phyloP scores from a whole-genome alignment of 2,888 invertebrate species.

The Tetramorium bicarinatum region DNA sequence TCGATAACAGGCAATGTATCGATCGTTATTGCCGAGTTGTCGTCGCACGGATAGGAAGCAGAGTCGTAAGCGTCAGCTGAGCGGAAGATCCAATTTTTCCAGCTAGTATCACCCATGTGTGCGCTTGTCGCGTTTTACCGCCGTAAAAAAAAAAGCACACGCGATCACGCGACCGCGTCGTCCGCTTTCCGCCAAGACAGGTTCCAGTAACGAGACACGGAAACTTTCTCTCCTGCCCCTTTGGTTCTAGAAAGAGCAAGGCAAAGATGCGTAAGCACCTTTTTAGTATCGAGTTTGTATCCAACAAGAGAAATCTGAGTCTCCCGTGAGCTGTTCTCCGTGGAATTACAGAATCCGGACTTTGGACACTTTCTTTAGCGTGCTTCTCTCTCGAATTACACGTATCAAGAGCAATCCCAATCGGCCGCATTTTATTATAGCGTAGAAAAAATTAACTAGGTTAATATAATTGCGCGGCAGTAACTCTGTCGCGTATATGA shows the following conservation, averaged over 20 bases:
- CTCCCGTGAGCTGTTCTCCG: neutral
- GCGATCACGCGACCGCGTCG: conserved; percentile 46
- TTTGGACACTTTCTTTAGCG: neutral
- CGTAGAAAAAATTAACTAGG: neutral
- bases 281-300: conserved; percentile 11
- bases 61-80: conserved; percentile 42
- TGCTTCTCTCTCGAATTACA: neutral
- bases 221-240: conserved; percentile 4
- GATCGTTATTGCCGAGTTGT: conserved; percentile 49
- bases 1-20: conserved; percentile 56
- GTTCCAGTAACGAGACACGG: conserved; percentile 24
- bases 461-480: neutral
- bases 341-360: neutral
- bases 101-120: conserved; percentile 49
- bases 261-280: conserved; percentile 2
- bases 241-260: neutral
- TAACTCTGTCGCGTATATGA: neutral
- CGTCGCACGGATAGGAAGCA: conserved; percentile 29
- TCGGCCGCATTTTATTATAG: neutral
- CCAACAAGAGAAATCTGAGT: conserved; percentile 9
- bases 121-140: conserved; percentile 42
- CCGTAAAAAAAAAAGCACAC: conserved; percentile 28
- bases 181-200: conserved; percentile 48
- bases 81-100: conserved; percentile 71
- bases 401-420: neutral